Base-by-base conservation (phyloP, 2,113 vertebrate species). In the Propithecus coquereli region DNA sequence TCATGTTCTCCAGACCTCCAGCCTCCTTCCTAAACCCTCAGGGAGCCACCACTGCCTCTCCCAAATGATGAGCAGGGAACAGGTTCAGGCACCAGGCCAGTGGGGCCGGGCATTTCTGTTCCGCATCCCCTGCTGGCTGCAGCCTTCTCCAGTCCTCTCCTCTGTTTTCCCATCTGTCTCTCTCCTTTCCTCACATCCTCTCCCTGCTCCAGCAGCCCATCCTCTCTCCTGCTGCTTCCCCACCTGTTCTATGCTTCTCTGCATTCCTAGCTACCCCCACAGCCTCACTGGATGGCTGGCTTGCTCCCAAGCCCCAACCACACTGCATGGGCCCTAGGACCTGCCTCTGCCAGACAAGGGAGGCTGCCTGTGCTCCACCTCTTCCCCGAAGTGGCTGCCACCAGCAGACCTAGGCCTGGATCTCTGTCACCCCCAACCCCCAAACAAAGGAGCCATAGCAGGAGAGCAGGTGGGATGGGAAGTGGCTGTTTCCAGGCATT, bases 121-220 rank as follows among this genome's bases (percentile, higher is more conserved):
- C 50, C n/a, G 74, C 87, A 27, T 59, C 65, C 65, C n/a, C 91
- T 90, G 71, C 83, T 0, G 37, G 79, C 37, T 22, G 57, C 85
- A 87, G 87, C 87, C 82, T 91, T 95, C 87, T 83, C 47, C 68
- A 94, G 37, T 32, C 34, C 89, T 90, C 81, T 89, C 91, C 61
- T 82, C 91, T 88, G 66, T 90, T 97, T 97, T 91, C 94, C 97
- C 97, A 97, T 97, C 97, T 98, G 97, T 96, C 89, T 96, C 83
- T 87, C 91, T 93, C 63, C 66, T 71, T 71, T 81, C 88, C 88
- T 88, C 87, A 70, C 73, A 45, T 34, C 88, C 93, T 88, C 91
- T 97, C 91, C 93, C 91, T 88, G 82, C 90, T 63, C 87, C 87
- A 63, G 86, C 92, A 81, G 70, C 77, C 47, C 76, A 11, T 88